phyloP scores from a whole-genome alignment of 2,888 invertebrate genomes.

The Apamea anceps region DNA sequence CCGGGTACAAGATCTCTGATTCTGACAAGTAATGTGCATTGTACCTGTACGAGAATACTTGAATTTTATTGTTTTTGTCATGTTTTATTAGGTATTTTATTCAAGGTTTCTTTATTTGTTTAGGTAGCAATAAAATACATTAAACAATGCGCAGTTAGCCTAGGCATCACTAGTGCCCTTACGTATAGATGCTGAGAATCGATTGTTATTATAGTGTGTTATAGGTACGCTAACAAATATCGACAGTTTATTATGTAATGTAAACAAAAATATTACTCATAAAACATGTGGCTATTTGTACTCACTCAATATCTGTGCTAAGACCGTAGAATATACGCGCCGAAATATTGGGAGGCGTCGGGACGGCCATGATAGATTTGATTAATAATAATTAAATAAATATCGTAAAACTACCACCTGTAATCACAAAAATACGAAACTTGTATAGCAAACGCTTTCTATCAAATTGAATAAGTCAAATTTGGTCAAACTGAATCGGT shows the following conservation, averaged over 20 bases:
- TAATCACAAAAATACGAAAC: constrained; percentile 53
- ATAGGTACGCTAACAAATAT: constrained; percentile 5
- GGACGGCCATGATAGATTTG: constrained; percentile 74
- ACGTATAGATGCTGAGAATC: constrained; percentile 14
- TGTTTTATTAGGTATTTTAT: background rate
- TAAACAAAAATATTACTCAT: constrained; percentile 24
- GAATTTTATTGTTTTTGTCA: background rate
- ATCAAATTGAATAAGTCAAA: constrained; percentile 32
- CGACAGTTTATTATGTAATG: constrained; percentile 19
- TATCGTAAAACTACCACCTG: constrained; percentile 57
- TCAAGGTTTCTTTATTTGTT: constrained; percentile 21
- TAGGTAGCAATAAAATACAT: constrained; percentile 2
- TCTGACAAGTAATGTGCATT: constrained; percentile 94
- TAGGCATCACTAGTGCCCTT: background rate
- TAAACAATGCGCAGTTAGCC: constrained; percentile 37
- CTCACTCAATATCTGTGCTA: constrained; percentile 90
- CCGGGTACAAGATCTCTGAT: constrained; percentile 94
- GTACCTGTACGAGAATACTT: constrained; percentile 79
- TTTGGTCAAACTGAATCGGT: constrained; percentile 38
- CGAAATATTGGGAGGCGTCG: constrained; percentile 88
- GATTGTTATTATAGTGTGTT: constrained; percentile 21
- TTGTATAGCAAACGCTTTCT: constrained; percentile 22
- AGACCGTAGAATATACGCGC: constrained; percentile 92
- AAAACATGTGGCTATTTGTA: constrained; percentile 46
- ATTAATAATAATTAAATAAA: constrained; percentile 58